Evolutionary conservation across 1,140 invertebrate species (phyloP).

Genomic region (Scaptomyza hsui): DNA sequence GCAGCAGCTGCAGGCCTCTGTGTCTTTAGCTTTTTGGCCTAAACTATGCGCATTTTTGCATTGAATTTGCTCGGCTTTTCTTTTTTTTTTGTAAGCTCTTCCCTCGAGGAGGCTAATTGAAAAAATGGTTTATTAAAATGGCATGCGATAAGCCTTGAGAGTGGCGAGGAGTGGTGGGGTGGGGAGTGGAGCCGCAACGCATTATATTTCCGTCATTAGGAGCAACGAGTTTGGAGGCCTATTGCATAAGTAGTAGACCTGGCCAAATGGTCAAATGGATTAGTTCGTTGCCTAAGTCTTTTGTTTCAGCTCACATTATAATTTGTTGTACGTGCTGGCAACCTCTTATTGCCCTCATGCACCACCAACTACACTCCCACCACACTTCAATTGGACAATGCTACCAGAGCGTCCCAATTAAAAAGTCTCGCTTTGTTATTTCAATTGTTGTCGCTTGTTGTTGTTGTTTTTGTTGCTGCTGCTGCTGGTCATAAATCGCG

Average conservation of each 20-base stretch:
- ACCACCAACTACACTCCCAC: constrained; percentile 11
- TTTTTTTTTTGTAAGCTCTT: constrained; percentile 10
- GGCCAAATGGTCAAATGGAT: constrained; percentile 26
- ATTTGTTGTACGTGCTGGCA: constrained; percentile 51
- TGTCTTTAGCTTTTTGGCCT: constrained; percentile 44
- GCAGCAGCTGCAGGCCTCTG: constrained; percentile 6
- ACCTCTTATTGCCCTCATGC: constrained; percentile 33
- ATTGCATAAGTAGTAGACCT: constrained; percentile 43
- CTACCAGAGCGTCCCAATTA: constrained; percentile 68
- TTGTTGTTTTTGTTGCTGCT: constrained; percentile 14
- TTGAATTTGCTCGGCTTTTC: constrained; percentile 44
- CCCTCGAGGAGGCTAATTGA: constrained; percentile 61
- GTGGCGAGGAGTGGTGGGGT: not conserved
- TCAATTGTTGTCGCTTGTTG: constrained; percentile 31
- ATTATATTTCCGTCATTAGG: constrained; percentile 77
- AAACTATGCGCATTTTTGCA: constrained; percentile 49
- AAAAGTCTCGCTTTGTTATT: constrained; percentile 59
- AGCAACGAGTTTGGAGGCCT: constrained; percentile 52
- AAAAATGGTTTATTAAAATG: constrained; percentile 77
- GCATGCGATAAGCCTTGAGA: constrained; percentile 43
- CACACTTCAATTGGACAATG: not conserved
- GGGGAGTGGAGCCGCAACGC: constrained; percentile 34
- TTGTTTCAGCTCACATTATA: constrained; percentile 58
- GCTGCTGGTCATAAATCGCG: constrained; percentile 72
- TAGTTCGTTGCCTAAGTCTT: constrained; percentile 53